These are phyloP conservation scores for Plecotus auritus DNA, from an alignment of 2,113 vertebrate species.

Conservation along the genomic window DNA sequence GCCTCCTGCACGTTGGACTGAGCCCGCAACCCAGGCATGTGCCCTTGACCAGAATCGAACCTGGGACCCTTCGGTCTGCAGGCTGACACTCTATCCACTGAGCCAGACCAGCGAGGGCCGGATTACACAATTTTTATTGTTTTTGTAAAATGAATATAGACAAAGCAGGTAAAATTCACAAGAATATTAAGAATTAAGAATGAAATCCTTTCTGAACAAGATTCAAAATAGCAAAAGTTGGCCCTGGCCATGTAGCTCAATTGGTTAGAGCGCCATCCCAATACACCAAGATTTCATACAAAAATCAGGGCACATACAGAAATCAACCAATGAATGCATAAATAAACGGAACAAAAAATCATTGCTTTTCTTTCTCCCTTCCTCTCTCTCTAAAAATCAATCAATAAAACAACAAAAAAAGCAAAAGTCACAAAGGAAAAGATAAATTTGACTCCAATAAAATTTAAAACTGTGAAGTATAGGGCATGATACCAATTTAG, in stretches of 20 bases:
- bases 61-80: too few relatives aligned
- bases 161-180: background rate
- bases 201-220: background rate
- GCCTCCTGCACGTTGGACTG: too few relatives aligned
- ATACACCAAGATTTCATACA: background rate
- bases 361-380: background rate
- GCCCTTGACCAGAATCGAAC: too few relatives aligned
- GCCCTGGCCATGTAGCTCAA: background rate
- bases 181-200: conserved; percentile 1
- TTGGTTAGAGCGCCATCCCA: background rate
- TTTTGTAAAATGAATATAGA: background rate
- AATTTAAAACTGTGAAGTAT: background rate
- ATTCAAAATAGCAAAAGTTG: background rate
- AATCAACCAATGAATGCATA: background rate
- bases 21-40: too few relatives aligned
- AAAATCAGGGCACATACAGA: background rate
- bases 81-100: too few relatives aligned
- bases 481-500: background rate
- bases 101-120: too few relatives aligned
- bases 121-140: background rate
- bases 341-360: background rate
- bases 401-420: background rate
- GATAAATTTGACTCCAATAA: background rate
- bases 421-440: conserved; percentile 30
- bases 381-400: background rate